Base-by-base conservation (phyloP, 1,140 invertebrate genomes). In the Scaptodrosophila lebanonensis region DNA sequence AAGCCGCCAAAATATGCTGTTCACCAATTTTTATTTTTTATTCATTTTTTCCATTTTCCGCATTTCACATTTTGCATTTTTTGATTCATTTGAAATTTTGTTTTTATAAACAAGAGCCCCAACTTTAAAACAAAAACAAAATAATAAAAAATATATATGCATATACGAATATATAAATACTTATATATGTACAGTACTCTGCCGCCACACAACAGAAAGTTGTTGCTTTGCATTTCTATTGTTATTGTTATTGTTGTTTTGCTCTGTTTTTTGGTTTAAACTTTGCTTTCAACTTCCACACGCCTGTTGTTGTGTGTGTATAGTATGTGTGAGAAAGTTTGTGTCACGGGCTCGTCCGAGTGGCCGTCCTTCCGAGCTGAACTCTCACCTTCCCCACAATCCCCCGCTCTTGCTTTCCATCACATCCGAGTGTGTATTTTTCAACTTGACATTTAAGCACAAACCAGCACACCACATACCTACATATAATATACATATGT, bases 1-100 rank as follows among this genome's bases (percentile, higher is more conserved):
- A n/a, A 72, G 36, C 71, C 72, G 64, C 72, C 67, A 67, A 79
- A 72, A 79, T 77, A 79, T 77, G 67, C 63, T 77, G 64, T 58
- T 66, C 60, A 71, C 69, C 71, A 66, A n/a, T n/a, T n/a, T n/a
- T n/a, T n/a, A n/a, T n/a, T n/a, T n/a, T n/a, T 54, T 62, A 62
- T 42, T 43, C 67, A 70, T 61, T 76, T 54, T 62, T 66, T 42
- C 47, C 67, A 70, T 61, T 76, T 63, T 40, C 15, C 54, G 47
- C 49, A 63, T 53, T 75, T 75, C 36, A n/a, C 56, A 60, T 76
- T 79, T 63, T 52, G 59, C 57, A 76, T 76, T 70, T 51, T 56
- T 64, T 79, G 60, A 79, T 79, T 77, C 63, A 65, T 67, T 79
- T 79, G 56, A 77, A 79, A 67, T 79, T 59, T 72, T 47, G 57